Evolutionary conservation across 2,797 vertebrate genomes (phyloP), one percentile per base, ranked within the genome.

Genomic region (Vespertilio murinus): DNA sequence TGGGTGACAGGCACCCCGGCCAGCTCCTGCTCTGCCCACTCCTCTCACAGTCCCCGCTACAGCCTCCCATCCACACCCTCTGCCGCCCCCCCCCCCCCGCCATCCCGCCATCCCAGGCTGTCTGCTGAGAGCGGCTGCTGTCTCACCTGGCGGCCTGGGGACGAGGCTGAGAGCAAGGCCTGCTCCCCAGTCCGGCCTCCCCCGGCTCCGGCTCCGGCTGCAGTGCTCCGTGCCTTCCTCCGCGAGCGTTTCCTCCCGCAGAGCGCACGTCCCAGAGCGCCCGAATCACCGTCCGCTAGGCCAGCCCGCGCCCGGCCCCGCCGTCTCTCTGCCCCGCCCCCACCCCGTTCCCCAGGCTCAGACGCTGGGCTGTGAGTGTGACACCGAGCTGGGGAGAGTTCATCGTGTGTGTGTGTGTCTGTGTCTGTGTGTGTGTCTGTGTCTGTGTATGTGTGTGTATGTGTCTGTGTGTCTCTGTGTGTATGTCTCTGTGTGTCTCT

Each of bases 281-380:
- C 94, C 97, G 97, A 96, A 92, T 82, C 91, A 88, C 85, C 90
- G 3, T 54, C 45, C 59, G 65, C 90, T 97, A n/a, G 5, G 81
- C 93, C 88, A 95, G 84, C 85, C 65, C 56, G 77, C 13, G 69
- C 49, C 35, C 30, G 88, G 84, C 0, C 61, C 35, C 78, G 5
- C 47, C 47, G 95, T 96, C 86, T 70, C 56, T 86, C 93, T 94
- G 38, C 2, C 73, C 8, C 45, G 49, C 86, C 97, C 93, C 30
- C 5, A 67, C 52, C 52, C 92, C 93, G 12, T 98, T 95, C 91
- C 22, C 0, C 28, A 8, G 25, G 89, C 85, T 71, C 1, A 9
- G 80, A 89, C 80, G 25, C 71, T 52, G 17, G 16, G 17, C 49
- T 49, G n/a, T 84, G 40, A 38, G 40, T 42, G 33, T 85, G 40